Conservation (phyloP, 2,888 invertebrate genomes). For the Phengaris arion region DNA sequence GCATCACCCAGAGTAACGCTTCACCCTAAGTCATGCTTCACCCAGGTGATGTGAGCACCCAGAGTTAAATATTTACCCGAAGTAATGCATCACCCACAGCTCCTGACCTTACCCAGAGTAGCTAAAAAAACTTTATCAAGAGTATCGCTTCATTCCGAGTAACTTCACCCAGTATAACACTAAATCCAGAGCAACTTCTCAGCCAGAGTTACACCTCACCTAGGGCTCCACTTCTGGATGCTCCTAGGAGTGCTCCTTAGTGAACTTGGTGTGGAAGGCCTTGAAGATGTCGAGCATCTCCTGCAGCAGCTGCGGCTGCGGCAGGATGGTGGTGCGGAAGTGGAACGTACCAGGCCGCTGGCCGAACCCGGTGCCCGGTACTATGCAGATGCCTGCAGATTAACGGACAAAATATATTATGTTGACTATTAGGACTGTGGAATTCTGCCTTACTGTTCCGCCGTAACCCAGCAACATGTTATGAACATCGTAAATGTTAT, state of each 20-base stretch:
- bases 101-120: too few relatives aligned
- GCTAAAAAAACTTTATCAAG: too few relatives aligned
- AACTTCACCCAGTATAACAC: background rate
- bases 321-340: constrained; percentile 96
- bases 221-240: background rate
- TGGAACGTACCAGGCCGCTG: constrained; percentile 96
- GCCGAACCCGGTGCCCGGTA: constrained; percentile 97
- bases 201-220: background rate
- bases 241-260: constrained; percentile 50
- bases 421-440: too few relatives aligned
- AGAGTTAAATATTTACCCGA: background rate
- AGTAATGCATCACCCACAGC: background rate
- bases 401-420: too few relatives aligned
- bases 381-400: constrained; percentile 92
- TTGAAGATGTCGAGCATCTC: constrained; percentile 90
- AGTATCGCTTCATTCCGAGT: too few relatives aligned
- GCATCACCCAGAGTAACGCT: background rate
- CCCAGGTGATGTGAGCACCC: too few relatives aligned
- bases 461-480: too few relatives aligned
- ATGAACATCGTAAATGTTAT: too few relatives aligned
- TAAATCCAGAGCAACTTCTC: background rate
- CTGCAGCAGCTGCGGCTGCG: constrained; percentile 89
- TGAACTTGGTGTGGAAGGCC: constrained; percentile 90
- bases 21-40: background rate
- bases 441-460: too few relatives aligned